Evolutionary conservation across 1,140 invertebrate genomes (phyloP).

Genomic region (Drosophila baimaii): DNA sequence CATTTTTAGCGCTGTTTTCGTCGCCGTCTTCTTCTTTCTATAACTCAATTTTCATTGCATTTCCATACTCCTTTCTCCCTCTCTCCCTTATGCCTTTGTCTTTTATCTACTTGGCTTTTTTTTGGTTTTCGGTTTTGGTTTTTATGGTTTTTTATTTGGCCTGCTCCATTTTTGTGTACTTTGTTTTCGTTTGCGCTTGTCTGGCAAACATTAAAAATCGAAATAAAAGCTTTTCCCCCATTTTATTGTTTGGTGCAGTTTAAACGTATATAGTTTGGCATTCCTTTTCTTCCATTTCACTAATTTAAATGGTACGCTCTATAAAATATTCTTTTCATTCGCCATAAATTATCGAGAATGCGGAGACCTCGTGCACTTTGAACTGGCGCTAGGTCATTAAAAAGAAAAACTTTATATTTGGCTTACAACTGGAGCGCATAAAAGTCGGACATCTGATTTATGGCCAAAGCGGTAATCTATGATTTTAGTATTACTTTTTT

Average conservation of each 20-base stretch:
- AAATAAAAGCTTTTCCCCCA: slow-evolving; percentile 45
- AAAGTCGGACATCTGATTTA: slow-evolving; percentile 38
- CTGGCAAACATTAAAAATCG: slow-evolving; percentile 45
- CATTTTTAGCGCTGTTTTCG: slow-evolving; percentile 68
- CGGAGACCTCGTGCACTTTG: slow-evolving; percentile 46
- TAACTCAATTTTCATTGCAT: slow-evolving; percentile 72
- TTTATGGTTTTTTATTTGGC: slow-evolving; percentile 33
- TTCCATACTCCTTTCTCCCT: slow-evolving; percentile 29
- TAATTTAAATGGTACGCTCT: slow-evolving; percentile 76
- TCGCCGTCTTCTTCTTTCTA: slow-evolving; percentile 55
- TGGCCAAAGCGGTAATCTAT: neutral
- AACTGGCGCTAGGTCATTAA: slow-evolving; percentile 58
- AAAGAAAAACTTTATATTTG: slow-evolving; percentile 27
- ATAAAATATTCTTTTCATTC: slow-evolving; percentile 50
- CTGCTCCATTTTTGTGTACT: slow-evolving; percentile 45
- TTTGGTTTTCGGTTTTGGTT: slow-evolving; percentile 35
- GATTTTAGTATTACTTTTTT: neutral
- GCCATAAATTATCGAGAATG: slow-evolving; percentile 59
- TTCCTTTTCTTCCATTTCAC: slow-evolving; percentile 54
- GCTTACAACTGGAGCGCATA: slow-evolving; percentile 41
- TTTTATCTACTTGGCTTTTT: slow-evolving; percentile 38
- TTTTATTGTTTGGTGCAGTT: slow-evolving; percentile 29
- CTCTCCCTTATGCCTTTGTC: slow-evolving; percentile 11
- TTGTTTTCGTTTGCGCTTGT: slow-evolving; percentile 49
- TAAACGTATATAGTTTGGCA: slow-evolving; percentile 21